Base-by-base conservation (phyloP, 2,888 invertebrate genomes). In the Agrochola lota region DNA sequence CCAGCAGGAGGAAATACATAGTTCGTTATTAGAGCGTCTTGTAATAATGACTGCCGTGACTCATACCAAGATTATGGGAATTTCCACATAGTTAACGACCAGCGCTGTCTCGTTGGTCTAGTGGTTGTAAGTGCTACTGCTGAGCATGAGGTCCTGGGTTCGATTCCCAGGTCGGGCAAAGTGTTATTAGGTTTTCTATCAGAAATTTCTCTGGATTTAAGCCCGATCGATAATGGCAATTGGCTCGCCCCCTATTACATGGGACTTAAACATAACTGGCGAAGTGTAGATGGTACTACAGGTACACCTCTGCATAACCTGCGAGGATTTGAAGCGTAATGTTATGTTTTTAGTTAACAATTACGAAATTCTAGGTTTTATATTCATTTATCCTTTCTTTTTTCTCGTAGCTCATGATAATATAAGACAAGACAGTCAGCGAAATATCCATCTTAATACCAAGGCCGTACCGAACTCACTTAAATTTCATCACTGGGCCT, bases 1-100 rank as follows among this genome's bases (percentile, higher is more conserved):
- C n/a, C n/a, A n/a, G n/a, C n/a, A n/a, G n/a, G 15, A 26, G 78
- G 59, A 83, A 78, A 64, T 30, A 30, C 30, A 30, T 78, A 17
- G 35, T 66, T 70, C 8, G 23, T 63, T 72, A 74, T 49, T 67
- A 26, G 17, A 30, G 0, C 8, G 15, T 55, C 52, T 49, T 35
- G 35, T 62, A 30, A 23, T 40, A 30, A 52, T 73, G 1, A 73
- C 12, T 23, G 40, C 23, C 35, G 71, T 49, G 7, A 73, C 1
- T 40, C 49, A 55, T 43, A n/a, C 40, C 23, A 73, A 52, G 40
- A 40, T 73, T 52, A 71, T 72, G 20, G 46, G 7, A 71, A 35
- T 71, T 71, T 71, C 8, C 35, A 2, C 15, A 26, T 15, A 59
- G 12, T n/a, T 57, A 57, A 57, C 57, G n/a, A 57, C 11, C n/a